Evolutionary conservation across 1,140 invertebrate species (phyloP), one percentile per base, ranked within the genome.

Genomic region (Plectrocnemia conspersa): DNA sequence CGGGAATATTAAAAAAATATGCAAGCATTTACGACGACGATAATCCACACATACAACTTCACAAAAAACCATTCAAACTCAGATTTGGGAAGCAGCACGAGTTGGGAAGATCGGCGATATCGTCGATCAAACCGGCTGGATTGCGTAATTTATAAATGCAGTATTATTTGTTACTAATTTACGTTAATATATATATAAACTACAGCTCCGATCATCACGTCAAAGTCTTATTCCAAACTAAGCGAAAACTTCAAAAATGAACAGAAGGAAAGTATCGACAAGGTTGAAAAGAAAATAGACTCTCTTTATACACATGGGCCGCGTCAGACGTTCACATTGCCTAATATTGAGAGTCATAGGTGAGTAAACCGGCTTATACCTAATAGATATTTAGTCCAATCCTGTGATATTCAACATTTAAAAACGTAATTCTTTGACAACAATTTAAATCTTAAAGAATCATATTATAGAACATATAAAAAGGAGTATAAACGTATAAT

Each of bases 311-410:
- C 53, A 24, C 41, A 58, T 32, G 50, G 52, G n/a, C 69, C 69
- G 1, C 45, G 59, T 25, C 59, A 71, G 47, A 66, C 63, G 56
- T 64, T 63, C 36, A 35, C 54, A 18, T 32, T 56, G 13, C 66
- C 67, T 10, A 53, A 60, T 32, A 64, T 68, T n/a, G 67, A 71
- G 64, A 71, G 68, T 60, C 68, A 70, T 59, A 63, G 49, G 68
- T 70, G 63, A 61, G 46, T 23, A n/a, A n/a, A n/a, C n/a, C n/a
- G n/a, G n/a, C n/a, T n/a, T n/a, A n/a, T n/a, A n/a, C n/a, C n/a
- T n/a, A n/a, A n/a, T n/a, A n/a, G n/a, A n/a, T n/a, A n/a, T n/a
- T n/a, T n/a, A n/a, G n/a, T n/a, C n/a, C n/a, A n/a, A n/a, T n/a
- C n/a, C n/a, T n/a, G n/a, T n/a, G n/a, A n/a, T n/a, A n/a, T n/a